phyloP scores from a whole-genome alignment of 2,888 invertebrate species.

The Leistus spinibarbis region DNA sequence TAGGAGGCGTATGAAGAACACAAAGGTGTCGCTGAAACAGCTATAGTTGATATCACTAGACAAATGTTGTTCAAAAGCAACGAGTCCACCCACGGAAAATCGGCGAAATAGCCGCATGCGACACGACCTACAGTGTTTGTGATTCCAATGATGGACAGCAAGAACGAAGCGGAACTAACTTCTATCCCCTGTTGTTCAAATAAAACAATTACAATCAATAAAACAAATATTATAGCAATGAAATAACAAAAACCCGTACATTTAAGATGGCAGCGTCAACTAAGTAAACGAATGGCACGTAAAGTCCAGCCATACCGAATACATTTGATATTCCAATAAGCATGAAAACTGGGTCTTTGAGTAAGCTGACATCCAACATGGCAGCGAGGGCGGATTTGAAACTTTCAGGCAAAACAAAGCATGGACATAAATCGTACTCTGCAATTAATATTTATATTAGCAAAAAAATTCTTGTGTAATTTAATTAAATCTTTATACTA shows the following conservation, averaged over 20 bases:
- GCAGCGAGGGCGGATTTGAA: slow-evolving; percentile 83
- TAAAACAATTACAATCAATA: slow-evolving; percentile 45
- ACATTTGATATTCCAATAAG: slow-evolving; percentile 92
- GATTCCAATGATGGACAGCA: slow-evolving; percentile 85
- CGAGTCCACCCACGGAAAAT: slow-evolving; percentile 91
- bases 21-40: slow-evolving; percentile 83
- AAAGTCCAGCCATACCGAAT: slow-evolving; percentile 96
- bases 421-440: slow-evolving; percentile 83
- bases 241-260: slow-evolving; percentile 59
- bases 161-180: slow-evolving; percentile 71
- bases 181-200: slow-evolving; percentile 68
- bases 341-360: slow-evolving; percentile 89
- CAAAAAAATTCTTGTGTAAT: slow-evolving; percentile 10
- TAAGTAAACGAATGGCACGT: slow-evolving; percentile 95
- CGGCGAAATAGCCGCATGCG: slow-evolving; percentile 86
- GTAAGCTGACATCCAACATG: slow-evolving; percentile 89
- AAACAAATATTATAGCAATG: neutral
- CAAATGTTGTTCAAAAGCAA: slow-evolving; percentile 92
- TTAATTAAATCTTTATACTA: slow-evolving; percentile 52
- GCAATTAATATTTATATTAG: slow-evolving; percentile 48
- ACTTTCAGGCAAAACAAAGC: slow-evolving; percentile 76
- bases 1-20: slow-evolving; percentile 78
- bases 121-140: slow-evolving; percentile 94
- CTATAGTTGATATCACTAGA: slow-evolving; percentile 85
- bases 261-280: slow-evolving; percentile 78